These are phyloP conservation scores for Heliconius melpomene DNA, from an alignment of 1,140 invertebrate species.

Conservation along the genomic window DNA sequence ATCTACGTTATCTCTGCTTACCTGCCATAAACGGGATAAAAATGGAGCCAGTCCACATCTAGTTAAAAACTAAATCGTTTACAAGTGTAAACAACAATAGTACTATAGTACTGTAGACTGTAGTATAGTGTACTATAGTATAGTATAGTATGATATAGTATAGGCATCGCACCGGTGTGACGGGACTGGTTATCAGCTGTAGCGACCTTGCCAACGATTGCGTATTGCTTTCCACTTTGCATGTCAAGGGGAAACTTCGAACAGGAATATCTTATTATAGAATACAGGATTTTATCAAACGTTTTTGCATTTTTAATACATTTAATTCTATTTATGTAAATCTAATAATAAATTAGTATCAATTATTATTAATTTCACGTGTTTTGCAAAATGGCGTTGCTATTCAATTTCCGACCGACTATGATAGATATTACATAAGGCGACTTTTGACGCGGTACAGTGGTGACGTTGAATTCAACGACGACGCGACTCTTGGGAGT, in stretches of 20 bases:
- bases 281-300: neutral
- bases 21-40: neutral
- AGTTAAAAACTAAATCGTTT: neutral
- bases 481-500: no score
- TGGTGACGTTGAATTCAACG: no score
- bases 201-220: conserved; percentile 24
- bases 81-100: conserved; percentile 19
- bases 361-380: neutral
- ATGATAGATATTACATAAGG: neutral
- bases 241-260: conserved; percentile 16
- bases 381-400: neutral
- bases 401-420: neutral
- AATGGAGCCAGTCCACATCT: no score
- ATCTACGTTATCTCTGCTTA: neutral
- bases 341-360: neutral
- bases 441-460: neutral
- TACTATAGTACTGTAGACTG: neutral
- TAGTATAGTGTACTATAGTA: neutral
- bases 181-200: conserved; percentile 38
- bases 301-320: neutral
- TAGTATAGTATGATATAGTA: neutral
- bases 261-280: conserved; percentile 13
- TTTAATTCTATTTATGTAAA: neutral
- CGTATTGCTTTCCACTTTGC: conserved; percentile 15
- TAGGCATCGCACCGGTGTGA: conserved; percentile 30